Percentiles rank a stretch among this genome's conserved stretches.
Evolutionary conservation across 1,140 invertebrate genomes (phyloP).

Genomic region (Meteorus sp.): DNA sequence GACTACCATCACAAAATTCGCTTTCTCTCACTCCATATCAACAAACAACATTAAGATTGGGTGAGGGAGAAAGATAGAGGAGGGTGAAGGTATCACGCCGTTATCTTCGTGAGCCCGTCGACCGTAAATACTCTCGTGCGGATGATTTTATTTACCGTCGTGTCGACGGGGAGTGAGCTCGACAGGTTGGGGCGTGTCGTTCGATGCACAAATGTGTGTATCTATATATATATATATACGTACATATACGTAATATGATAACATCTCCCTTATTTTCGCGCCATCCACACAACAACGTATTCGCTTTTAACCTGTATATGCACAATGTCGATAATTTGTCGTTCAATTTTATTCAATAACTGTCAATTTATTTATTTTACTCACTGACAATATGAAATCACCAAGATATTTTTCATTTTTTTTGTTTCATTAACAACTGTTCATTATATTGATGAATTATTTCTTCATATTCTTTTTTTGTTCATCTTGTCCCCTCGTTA

Average conservation of each 20-base stretch:
- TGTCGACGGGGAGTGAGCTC: conserved; percentile 17
- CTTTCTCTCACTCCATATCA: conserved; percentile 3
- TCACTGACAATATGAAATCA: no score
- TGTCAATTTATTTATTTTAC: no score
- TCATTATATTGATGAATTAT: no score
- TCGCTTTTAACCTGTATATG: not conserved
- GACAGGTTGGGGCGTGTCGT: not conserved
- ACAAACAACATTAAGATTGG: not conserved
- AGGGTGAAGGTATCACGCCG: conserved; percentile 3
- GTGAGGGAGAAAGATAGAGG: no score
- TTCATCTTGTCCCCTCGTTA: not conserved
- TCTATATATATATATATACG: no score
- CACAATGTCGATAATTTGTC: not conserved
- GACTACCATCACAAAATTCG: conserved; percentile 28
- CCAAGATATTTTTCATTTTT: no score
- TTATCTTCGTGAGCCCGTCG: conserved; percentile 32
- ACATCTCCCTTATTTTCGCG: no score
- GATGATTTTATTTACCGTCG: conserved; percentile 37
- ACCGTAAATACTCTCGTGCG: conserved; percentile 29
- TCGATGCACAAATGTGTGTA: no score
- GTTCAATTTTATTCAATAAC: conserved; percentile 1
- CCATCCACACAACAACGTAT: not conserved
- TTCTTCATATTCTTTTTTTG: not conserved
- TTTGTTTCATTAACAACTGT: no score
- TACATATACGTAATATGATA: no score